Conservation (phyloP, 2,888 invertebrate species). For the Spodoptera exigua region DNA sequence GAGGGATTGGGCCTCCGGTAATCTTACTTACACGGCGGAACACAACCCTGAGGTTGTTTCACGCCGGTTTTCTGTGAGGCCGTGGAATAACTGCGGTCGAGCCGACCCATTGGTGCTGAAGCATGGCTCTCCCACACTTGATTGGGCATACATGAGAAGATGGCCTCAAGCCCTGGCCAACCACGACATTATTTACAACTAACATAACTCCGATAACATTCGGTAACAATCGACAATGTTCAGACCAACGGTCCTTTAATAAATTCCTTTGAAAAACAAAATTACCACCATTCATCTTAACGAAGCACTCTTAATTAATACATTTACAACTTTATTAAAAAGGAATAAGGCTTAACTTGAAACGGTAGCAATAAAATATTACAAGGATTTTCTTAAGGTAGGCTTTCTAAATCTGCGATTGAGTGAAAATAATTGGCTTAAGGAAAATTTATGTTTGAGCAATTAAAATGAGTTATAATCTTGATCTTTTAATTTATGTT, state of each 20-base stretch:
- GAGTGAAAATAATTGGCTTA: constrained; percentile 13
- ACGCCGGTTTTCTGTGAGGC: too few species aligned
- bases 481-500: neutral
- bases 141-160: too few species aligned
- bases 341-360: constrained; percentile 1
- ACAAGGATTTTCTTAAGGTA: constrained; percentile 13
- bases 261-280: constrained; percentile 39
- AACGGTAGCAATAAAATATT: constrained; percentile 2
- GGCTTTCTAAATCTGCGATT: constrained; percentile 28
- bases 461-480: constrained; percentile 16
- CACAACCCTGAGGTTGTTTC: too few species aligned
- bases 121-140: too few species aligned
- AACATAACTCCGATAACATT: constrained; percentile 9
- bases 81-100: too few species aligned
- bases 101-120: too few species aligned
- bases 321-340: neutral
- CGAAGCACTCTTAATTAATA: constrained; percentile 6
- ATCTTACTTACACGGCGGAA: too few species aligned
- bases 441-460: constrained; percentile 15
- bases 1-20: too few species aligned
- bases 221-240: neutral
- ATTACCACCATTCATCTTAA: constrained; percentile 48
- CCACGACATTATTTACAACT: too few species aligned
- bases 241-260: constrained; percentile 24
- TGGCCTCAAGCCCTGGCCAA: too few species aligned